Evolutionary conservation across 2,888 invertebrate genomes (phyloP).

Genomic region (Xylota segnis): DNA sequence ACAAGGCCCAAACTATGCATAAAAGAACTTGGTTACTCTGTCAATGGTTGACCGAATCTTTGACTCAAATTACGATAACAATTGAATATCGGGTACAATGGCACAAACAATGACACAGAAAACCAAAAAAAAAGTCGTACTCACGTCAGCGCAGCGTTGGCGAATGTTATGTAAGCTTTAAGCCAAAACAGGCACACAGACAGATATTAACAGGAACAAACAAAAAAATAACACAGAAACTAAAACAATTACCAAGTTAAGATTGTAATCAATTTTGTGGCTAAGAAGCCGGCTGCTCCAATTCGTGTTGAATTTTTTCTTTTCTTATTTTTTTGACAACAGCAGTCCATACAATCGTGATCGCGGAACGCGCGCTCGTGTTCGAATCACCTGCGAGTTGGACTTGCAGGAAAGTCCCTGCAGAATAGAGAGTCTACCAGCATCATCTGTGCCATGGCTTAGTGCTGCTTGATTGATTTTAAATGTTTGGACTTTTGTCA

Average conservation of each 20-base stretch:
- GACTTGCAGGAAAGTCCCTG: constrained; percentile 47
- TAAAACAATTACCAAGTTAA: constrained; percentile 72
- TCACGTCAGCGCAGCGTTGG: constrained; percentile 61
- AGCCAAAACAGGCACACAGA: constrained; percentile 29
- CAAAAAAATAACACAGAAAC: constrained; percentile 36
- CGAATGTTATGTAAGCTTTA: constrained; percentile 67
- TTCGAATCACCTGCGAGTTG: constrained; percentile 69
- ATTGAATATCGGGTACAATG: constrained; percentile 74
- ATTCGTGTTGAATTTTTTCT: constrained; percentile 50
- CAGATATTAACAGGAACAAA: constrained; percentile 17
- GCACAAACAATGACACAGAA: constrained; percentile 68
- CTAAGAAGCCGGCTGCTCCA: constrained; percentile 73
- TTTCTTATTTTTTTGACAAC: constrained; percentile 53
- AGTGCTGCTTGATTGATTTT: constrained; percentile 65
- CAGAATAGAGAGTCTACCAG: constrained; percentile 40
- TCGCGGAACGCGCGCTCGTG: constrained; percentile 60
- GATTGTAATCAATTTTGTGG: constrained; percentile 72
- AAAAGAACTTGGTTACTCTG: constrained; percentile 65
- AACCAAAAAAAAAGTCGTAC: constrained; percentile 27
- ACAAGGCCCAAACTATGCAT: not conserved
- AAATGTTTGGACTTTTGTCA: constrained; percentile 60
- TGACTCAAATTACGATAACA: constrained; percentile 71
- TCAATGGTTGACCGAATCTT: constrained; percentile 69
- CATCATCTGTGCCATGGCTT: constrained; percentile 51
- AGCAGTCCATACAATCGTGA: constrained; percentile 57